Evolutionary conservation across 2,113 vertebrate genomes (phyloP).

Genomic region (Malaclemys terrapin): DNA sequence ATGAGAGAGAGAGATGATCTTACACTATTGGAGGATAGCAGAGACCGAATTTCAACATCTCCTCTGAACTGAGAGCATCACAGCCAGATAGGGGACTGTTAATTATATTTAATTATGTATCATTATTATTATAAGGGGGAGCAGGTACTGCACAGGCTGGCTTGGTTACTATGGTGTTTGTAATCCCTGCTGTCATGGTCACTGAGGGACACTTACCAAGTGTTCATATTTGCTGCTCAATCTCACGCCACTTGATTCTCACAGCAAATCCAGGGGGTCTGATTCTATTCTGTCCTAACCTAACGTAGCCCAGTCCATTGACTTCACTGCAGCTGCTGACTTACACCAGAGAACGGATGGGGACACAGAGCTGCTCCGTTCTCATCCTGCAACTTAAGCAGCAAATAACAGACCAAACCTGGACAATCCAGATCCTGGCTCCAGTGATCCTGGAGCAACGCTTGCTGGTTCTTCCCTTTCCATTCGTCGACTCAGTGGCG

Average conservation of each 20-base stretch:
- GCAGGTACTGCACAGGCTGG: neutral
- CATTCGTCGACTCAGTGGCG: neutral
- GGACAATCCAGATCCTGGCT: neutral
- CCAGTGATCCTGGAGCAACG: too few species aligned
- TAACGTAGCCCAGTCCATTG: neutral
- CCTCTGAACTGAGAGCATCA: neutral
- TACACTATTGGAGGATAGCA: neutral
- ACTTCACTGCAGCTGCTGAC: neutral
- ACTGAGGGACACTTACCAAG: neutral
- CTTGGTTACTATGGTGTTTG: neutral
- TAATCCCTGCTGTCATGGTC: neutral
- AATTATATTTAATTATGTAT: neutral
- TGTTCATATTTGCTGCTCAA: too few species aligned
- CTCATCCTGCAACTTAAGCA: neutral
- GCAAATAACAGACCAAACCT: neutral
- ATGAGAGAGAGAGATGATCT: neutral
- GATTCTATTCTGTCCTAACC: neutral
- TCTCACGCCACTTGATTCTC: neutral
- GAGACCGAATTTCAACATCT: neutral
- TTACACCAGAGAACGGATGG: neutral
- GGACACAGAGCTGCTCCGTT: too few species aligned
- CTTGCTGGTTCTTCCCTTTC: neutral
- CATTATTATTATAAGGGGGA: neutral
- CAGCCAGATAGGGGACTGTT: too few species aligned
- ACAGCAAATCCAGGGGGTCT: neutral